phyloP scores from a whole-genome alignment of 2,888 invertebrate species.

The Tenthredo amoena region DNA sequence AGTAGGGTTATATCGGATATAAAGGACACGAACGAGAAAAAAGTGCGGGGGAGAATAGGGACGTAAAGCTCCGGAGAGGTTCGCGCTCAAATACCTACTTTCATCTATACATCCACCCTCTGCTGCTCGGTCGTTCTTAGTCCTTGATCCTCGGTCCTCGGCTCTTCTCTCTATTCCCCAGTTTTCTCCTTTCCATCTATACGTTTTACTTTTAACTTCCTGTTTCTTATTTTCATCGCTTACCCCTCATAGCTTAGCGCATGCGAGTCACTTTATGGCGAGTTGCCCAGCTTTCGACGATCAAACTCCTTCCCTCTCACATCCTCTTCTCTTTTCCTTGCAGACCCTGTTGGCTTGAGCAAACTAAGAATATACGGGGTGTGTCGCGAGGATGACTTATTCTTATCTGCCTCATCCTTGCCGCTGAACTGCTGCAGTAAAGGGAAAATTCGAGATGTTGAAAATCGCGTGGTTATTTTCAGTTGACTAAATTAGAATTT shows the following conservation, averaged over 20 bases:
- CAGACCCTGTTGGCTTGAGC: slow-evolving; percentile 12
- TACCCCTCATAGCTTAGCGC: slow-evolving; percentile 58
- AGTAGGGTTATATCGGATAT: slow-evolving; percentile 34
- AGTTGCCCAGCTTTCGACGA: slow-evolving; percentile 59
- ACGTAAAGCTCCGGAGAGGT: slow-evolving; percentile 30
- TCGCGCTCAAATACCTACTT: slow-evolving; percentile 18
- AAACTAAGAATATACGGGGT: not conserved
- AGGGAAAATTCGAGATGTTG: not conserved
- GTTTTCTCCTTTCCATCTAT: not conserved
- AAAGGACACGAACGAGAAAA: slow-evolving; percentile 22
- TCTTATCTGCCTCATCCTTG: not conserved
- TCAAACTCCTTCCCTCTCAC: slow-evolving; percentile 1
- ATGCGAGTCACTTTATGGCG: slow-evolving; percentile 64
- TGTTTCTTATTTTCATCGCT: slow-evolving; percentile 23
- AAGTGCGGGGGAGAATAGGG: not conserved
- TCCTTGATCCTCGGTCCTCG: slow-evolving; percentile 20
- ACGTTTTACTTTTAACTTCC: slow-evolving; percentile 24
- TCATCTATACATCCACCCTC: not conserved
- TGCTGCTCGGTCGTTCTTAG: slow-evolving; percentile 1
- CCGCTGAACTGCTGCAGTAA: not conserved
- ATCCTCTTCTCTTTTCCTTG: not conserved
- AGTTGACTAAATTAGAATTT: not conserved
- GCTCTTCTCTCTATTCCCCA: not conserved
- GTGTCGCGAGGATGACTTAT: not conserved
- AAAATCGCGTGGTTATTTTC: not conserved